Evolutionary conservation across 2,113 vertebrate species (phyloP).

Genomic region (Muntiacus muntjak): DNA sequence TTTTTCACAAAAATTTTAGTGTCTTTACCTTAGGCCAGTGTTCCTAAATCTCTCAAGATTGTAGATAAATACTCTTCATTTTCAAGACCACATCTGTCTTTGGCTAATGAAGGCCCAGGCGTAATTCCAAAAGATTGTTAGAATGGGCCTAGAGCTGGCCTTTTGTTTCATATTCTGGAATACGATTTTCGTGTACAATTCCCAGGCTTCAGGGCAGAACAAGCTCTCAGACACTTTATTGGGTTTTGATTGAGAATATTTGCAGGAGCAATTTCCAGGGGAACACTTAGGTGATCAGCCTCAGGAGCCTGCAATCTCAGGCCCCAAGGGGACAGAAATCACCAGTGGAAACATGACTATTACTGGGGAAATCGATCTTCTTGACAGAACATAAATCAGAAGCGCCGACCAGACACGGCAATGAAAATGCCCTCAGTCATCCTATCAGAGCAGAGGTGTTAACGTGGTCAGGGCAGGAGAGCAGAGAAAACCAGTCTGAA

Average conservation of each 20-base stretch:
- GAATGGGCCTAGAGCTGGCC: background rate
- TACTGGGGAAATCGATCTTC: conserved; percentile 65
- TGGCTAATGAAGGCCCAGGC: background rate
- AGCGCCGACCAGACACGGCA: conserved; percentile 34
- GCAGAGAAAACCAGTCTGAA: background rate
- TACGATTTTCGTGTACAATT: conserved; percentile 15
- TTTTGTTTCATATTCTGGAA: conserved; percentile 31
- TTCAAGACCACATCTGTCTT: background rate
- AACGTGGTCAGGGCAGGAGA: background rate
- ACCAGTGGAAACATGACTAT: conserved; percentile 55
- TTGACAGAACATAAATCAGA: conserved; percentile 71
- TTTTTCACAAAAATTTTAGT: background rate
- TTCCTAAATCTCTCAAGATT: background rate
- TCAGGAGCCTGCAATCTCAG: conserved; percentile 55
- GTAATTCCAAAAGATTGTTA: conserved; percentile 8
- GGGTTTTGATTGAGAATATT: conserved; percentile 72
- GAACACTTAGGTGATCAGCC: conserved; percentile 58
- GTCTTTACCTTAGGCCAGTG: background rate
- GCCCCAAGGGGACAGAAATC: conserved; percentile 53
- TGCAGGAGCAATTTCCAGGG: conserved; percentile 69
- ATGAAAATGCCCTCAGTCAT: conserved; percentile 33
- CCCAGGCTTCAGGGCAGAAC: conserved; percentile 48
- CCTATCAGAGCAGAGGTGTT: conserved; percentile 34
- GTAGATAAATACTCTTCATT: background rate
- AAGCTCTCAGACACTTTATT: conserved; percentile 56